A percentile compares a stretch with the other conserved stretches of the same genome.
Evolutionary conservation across 2,113 vertebrate species (phyloP).

Genomic region (Crotalus helleri): DNA sequence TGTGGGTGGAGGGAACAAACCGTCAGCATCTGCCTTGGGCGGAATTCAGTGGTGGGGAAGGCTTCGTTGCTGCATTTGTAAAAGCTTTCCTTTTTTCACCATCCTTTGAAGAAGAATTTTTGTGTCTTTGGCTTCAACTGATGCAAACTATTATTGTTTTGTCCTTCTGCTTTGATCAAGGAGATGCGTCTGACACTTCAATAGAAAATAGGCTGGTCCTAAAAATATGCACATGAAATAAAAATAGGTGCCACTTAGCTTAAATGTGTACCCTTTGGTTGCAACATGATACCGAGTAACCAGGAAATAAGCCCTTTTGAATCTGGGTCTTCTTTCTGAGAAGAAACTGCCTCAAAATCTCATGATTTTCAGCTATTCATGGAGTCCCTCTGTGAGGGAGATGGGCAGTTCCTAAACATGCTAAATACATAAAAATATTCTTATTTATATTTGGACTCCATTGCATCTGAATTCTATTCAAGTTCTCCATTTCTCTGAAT

Average conservation of each 20-base stretch:
- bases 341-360: not conserved
- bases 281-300: not conserved
- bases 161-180: not conserved
- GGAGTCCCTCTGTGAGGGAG: not conserved
- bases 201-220: not conserved
- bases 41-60: not conserved
- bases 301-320: not conserved
- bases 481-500: not conserved
- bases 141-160: not conserved
- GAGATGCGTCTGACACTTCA: not conserved
- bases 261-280: not conserved
- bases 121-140: not conserved
- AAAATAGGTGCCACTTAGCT: not conserved
- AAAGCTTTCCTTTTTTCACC: too few relatives aligned
- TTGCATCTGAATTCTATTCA: not conserved
- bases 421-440: not conserved
- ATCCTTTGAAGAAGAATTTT: not conserved
- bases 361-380: not conserved
- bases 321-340: not conserved
- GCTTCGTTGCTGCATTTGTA: not conserved
- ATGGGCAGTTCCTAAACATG: not conserved
- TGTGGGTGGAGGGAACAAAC: not conserved
- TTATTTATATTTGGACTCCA: not conserved
- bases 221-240: not conserved
- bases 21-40: not conserved